Base-by-base conservation (phyloP, 2,888 invertebrate species). In the Coleophora flavipennella region DNA sequence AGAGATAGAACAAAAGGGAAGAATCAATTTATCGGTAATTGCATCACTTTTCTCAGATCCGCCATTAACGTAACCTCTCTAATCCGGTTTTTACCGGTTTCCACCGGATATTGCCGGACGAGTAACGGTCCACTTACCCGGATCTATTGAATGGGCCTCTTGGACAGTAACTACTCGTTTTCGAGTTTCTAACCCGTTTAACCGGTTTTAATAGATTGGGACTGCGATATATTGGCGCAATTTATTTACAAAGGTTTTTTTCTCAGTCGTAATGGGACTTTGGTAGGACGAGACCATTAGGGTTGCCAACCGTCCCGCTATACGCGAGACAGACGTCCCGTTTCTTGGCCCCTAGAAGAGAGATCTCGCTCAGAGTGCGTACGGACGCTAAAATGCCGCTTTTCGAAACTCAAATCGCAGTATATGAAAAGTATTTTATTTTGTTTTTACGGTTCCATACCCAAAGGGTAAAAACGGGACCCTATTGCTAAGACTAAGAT, bases 21-120 rank as follows among this genome's bases (percentile, higher is more conserved):
- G 66, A 65, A 68, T 72, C 73, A 66, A 75, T 67, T 66, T 64
- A 59, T 51, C 51, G 66, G 53, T 80, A 79, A 80, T 78, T 73
- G 72, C 71, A 69, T 73, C 77, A 76, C 74, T 74, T 75, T 72
- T 78, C 76, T 72, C 71, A 46, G 60, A 40, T 51, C 50, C 51
- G 55, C 74, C 70, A 74, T 79, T 77, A 79, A 71, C 64, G 68
- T 64, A 69, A 67, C 72, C 71, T 70, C 71, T 74, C 76, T 76
- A 76, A 77, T 75, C 70, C 70, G 59, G 55, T 72, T 74, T 75
- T 76, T 74, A 65, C 68, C 67, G 66, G 60, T 59, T 62, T 55
- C 61, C 51, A 55, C 71, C 74, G 74, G 78, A 78, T 79, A 80
- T 78, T 75, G 68, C 60, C 60, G 60, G 62, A 63, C 65, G 63